These are phyloP conservation scores for Oreochromis aureus DNA, from an alignment of 2,113 vertebrate species.

Conservation along the genomic window DNA sequence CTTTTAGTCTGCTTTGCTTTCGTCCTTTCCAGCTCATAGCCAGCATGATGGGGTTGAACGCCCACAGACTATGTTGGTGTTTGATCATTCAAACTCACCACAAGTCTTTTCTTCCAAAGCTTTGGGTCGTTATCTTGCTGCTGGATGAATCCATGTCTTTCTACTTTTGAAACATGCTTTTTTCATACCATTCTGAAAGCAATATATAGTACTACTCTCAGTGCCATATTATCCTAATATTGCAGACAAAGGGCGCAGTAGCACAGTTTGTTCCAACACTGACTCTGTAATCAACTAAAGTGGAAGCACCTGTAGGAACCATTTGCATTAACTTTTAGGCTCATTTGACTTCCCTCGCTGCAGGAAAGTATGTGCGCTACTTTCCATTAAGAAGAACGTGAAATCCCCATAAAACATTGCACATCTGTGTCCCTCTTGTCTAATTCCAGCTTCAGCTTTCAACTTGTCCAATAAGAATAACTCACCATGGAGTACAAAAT, in stretches of 20 bases:
- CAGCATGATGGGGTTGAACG: not conserved
- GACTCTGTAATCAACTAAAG: not conserved
- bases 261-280: not conserved
- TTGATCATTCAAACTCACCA: not conserved
- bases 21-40: not conserved
- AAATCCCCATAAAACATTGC: not conserved
- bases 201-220: not conserved
- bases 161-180: not conserved
- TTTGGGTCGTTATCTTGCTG: not conserved
- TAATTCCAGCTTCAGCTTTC: constrained; percentile 9
- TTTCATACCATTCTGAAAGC: not conserved
- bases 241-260: not conserved
- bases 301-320: not conserved
- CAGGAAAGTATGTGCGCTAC: not conserved
- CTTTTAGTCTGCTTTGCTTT: not conserved
- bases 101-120: not conserved
- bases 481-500: not conserved
- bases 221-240: not conserved
- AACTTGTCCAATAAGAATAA: not conserved
- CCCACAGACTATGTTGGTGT: not conserved
- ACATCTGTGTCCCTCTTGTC: not conserved
- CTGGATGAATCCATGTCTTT: not conserved
- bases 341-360: not conserved
- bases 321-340: not conserved
- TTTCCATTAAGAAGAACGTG: not conserved